Conservation (phyloP, 1,140 invertebrate species). For the Trachelipus rathkii region DNA sequence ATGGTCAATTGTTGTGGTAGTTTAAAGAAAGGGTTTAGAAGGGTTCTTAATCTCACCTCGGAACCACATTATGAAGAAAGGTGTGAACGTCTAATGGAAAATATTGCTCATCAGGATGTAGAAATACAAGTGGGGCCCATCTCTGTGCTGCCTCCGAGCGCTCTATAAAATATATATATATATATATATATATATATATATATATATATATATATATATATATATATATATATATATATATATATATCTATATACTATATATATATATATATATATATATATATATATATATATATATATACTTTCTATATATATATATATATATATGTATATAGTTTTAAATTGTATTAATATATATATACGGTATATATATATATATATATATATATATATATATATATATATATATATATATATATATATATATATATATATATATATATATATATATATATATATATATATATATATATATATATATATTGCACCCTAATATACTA, state of each 20-base stretch:
- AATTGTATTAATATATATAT: no score
- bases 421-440: no score
- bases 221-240: constrained; percentile 20
- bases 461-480: no score
- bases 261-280: constrained; percentile 17
- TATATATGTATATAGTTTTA: no score
- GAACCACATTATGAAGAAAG: constrained; percentile 52
- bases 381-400: no score
- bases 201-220: constrained; percentile 20
- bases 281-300: constrained; percentile 22
- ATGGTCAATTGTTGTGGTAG: no score
- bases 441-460: no score
- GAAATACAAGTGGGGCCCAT: constrained; percentile 63
- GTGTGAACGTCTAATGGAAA: constrained; percentile 59
- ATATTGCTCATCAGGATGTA: constrained; percentile 61
- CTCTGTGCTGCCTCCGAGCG: constrained; percentile 44
- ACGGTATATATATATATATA: no score
- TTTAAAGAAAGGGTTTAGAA: no score
- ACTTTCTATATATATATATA: no score
- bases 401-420: no score
- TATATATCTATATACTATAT: constrained; percentile 7
- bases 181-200: constrained; percentile 10
- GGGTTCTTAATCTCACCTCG: not conserved
- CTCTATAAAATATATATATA: not conserved
- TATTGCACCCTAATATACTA: no score